A percentile compares a stretch with the other conserved stretches of the same genome.
Evolutionary conservation across 2,113 vertebrate species (phyloP).

Genomic region (Noctilio leporinus): DNA sequence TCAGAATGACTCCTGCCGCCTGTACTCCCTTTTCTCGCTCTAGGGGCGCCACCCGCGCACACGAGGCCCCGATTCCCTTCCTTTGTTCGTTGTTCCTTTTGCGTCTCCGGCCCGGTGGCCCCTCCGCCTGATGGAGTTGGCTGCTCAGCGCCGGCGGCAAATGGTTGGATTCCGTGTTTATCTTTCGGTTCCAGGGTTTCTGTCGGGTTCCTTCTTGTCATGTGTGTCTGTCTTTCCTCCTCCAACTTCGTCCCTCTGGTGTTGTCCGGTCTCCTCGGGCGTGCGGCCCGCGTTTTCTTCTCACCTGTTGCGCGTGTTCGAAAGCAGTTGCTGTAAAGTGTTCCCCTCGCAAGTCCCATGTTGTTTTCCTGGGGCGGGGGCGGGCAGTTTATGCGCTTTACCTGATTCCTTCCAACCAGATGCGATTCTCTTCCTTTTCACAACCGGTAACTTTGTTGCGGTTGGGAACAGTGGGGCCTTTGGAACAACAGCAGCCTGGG

Average conservation of each 20-base stretch:
- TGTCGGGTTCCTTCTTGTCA: not conserved
- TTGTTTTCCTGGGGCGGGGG: not conserved
- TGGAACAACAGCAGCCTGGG: not conserved
- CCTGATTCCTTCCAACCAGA: not conserved
- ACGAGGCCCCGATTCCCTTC: no score
- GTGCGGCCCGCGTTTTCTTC: not conserved
- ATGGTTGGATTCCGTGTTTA: no score
- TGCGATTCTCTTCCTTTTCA: not conserved
- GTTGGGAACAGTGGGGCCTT: accelerated
- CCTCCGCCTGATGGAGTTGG: no score
- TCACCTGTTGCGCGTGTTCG: not conserved
- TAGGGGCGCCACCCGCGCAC: no score
- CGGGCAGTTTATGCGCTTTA: not conserved
- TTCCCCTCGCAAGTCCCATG: not conserved
- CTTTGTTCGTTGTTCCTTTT: no score
- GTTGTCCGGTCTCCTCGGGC: not conserved
- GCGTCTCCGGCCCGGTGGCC: no score
- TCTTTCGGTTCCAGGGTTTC: no score
- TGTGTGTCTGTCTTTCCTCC: accelerated
- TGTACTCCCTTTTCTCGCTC: no score
- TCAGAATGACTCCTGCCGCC: no score
- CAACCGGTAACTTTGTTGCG: no score
- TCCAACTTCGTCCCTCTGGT: not conserved
- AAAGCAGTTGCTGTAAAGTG: not conserved
- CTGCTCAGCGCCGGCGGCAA: no score